Conservation (phyloP, 2,888 invertebrate genomes). For the Teleiodes luculella region DNA sequence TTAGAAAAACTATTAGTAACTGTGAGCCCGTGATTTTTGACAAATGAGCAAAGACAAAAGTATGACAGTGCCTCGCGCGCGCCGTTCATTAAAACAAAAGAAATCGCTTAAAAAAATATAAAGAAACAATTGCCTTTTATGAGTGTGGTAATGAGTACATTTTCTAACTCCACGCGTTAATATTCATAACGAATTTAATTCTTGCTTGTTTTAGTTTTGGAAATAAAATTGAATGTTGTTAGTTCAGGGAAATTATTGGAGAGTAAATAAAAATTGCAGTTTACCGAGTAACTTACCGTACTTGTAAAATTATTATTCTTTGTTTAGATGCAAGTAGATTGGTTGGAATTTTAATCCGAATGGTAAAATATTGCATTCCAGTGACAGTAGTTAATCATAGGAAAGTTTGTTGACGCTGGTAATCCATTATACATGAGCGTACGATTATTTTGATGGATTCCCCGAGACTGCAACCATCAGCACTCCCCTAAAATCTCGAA, state of each 20-base stretch:
- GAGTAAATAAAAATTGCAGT: slow-evolving; percentile 13
- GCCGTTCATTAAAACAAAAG: slow-evolving; percentile 57
- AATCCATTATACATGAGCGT: slow-evolving; percentile 69
- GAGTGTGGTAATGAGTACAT: slow-evolving; percentile 53
- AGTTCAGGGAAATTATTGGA: neutral
- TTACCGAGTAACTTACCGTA: slow-evolving; percentile 4
- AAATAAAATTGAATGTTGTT: slow-evolving; percentile 15
- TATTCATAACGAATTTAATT: slow-evolving; percentile 38
- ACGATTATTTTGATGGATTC: slow-evolving; percentile 77
- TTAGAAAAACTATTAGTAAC: slow-evolving; percentile 61
- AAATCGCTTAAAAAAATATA: slow-evolving; percentile 49
- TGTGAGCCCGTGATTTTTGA: slow-evolving; percentile 38
- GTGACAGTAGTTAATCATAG: slow-evolving; percentile 53
- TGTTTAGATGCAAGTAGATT: neutral
- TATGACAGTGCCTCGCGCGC: slow-evolving; percentile 55
- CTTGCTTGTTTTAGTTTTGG: slow-evolving; percentile 19
- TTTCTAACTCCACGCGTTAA: slow-evolving; percentile 35
- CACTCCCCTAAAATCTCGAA: slow-evolving; percentile 75
- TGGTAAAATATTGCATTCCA: slow-evolving; percentile 20
- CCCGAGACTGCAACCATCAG: slow-evolving; percentile 70
- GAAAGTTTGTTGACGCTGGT: slow-evolving; percentile 62
- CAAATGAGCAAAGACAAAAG: slow-evolving; percentile 50
- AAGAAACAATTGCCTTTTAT: slow-evolving; percentile 72
- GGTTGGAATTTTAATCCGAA: slow-evolving; percentile 3
- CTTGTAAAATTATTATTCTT: neutral